A percentile compares a stretch with the other conserved stretches of the same genome.
Conservation (phyloP, 1,140 invertebrate species). For the Drosophila watanabei region DNA sequence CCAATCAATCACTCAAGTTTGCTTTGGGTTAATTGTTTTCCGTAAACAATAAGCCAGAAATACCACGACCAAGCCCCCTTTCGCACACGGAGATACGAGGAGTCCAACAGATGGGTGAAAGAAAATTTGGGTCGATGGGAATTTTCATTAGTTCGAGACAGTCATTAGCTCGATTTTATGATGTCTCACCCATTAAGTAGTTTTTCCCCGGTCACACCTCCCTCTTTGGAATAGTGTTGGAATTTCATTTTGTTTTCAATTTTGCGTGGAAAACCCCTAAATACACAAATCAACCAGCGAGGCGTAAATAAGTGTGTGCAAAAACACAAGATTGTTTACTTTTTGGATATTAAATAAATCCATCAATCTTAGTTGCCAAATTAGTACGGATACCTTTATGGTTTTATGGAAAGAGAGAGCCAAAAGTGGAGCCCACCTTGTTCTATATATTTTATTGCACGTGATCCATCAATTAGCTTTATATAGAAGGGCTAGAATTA, state of each 20-base stretch:
- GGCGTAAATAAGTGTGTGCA: slow-evolving; percentile 1
- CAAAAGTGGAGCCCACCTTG: background rate
- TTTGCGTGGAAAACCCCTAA: slow-evolving; percentile 9
- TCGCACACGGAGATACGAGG: slow-evolving; percentile 17
- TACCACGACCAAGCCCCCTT: slow-evolving; percentile 20
- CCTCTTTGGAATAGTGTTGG: background rate
- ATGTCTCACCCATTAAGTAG: slow-evolving; percentile 64
- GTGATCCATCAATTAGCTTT: slow-evolving; percentile 32
- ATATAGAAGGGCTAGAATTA: slow-evolving; percentile 16
- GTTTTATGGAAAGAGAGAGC: background rate
- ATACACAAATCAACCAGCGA: background rate
- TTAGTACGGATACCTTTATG: slow-evolving; percentile 5
- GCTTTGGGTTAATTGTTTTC: slow-evolving; percentile 68
- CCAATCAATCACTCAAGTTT: slow-evolving; percentile 65
- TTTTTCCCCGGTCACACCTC: slow-evolving; percentile 15
- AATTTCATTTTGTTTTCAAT: slow-evolving; percentile 24
- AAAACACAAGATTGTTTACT: slow-evolving; percentile 18
- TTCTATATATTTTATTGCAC: slow-evolving; percentile 4
- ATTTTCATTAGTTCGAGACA: slow-evolving; percentile 72
- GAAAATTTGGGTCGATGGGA: slow-evolving; percentile 44
- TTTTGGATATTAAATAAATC: background rate
- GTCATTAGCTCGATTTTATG: slow-evolving; percentile 65
- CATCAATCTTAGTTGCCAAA: slow-evolving; percentile 16
- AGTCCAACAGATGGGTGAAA: slow-evolving; percentile 28
- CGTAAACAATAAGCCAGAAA: slow-evolving; percentile 51